Evolutionary conservation across 2,888 invertebrate species (phyloP).

Genomic region (Ametastegia equiseti): DNA sequence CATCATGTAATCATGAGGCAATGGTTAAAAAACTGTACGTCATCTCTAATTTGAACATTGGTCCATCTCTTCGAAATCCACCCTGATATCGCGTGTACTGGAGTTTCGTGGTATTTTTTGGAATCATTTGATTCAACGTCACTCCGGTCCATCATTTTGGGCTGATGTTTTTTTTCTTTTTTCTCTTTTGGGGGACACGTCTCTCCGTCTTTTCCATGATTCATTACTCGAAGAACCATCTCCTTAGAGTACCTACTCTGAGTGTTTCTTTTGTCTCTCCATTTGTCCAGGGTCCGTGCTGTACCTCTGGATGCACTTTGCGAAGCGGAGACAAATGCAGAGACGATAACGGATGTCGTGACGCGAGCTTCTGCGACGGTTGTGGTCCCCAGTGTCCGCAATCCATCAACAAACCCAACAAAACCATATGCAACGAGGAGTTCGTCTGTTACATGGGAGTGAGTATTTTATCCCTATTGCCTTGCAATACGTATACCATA

Average conservation of each 20-base stretch:
- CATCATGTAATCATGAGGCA: too few species aligned
- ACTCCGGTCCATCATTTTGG: background rate
- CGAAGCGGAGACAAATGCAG: slow-evolving; percentile 92
- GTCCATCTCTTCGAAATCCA: too few species aligned
- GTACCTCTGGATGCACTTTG: slow-evolving; percentile 89
- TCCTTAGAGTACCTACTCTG: background rate
- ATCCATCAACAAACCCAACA: slow-evolving; percentile 92
- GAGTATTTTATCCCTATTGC: slow-evolving; percentile 72
- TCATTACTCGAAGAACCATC: background rate
- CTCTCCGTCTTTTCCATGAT: background rate
- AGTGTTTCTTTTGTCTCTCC: background rate
- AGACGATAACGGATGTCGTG: slow-evolving; percentile 94
- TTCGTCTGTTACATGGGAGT: slow-evolving; percentile 98
- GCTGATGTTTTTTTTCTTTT: background rate
- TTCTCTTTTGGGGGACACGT: background rate
- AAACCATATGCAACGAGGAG: slow-evolving; percentile 96
- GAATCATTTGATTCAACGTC: background rate
- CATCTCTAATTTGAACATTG: too few species aligned
- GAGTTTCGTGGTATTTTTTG: background rate
- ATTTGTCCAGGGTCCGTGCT: slow-evolving; percentile 89
- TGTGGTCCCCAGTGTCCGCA: slow-evolving; percentile 92
- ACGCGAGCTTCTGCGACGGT: slow-evolving; percentile 93
- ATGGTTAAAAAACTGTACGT: too few species aligned
- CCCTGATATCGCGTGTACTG: too few species aligned
- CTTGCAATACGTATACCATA: background rate